phyloP scores from a whole-genome alignment of 2,797 vertebrate genomes.

The Dryobates pubescens region DNA sequence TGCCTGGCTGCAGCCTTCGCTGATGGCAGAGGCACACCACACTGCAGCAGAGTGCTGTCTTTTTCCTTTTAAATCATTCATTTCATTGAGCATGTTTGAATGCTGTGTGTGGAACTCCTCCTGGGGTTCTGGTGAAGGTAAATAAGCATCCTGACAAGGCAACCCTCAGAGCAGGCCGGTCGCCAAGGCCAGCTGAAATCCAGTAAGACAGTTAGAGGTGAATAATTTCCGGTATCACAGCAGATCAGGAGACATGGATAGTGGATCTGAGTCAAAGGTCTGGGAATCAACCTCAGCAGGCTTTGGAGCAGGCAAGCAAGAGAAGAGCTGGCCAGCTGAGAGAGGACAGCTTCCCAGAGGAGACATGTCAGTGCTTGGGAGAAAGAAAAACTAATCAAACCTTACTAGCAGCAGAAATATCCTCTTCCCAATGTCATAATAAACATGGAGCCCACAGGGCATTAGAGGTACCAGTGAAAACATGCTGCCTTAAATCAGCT shows the following conservation, averaged over 20 bases:
- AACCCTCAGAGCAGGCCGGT: background rate
- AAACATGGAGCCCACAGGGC: background rate
- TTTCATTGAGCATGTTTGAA: constrained; percentile 21
- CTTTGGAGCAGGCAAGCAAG: background rate
- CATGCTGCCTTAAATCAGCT: background rate
- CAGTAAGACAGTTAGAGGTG: background rate
- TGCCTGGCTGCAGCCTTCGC: constrained; percentile 24
- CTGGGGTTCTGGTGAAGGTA: constrained; percentile 39
- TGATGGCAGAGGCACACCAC: constrained; percentile 1
- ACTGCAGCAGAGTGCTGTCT: constrained; percentile 45
- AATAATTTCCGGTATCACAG: constrained; percentile 16
- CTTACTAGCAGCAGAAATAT: background rate
- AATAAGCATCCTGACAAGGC: constrained; percentile 49
- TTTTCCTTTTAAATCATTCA: constrained; percentile 49
- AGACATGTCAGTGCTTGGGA: background rate
- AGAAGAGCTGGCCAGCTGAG: background rate
- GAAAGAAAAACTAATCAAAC: background rate
- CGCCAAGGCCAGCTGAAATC: constrained; percentile 36
- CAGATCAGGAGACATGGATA: background rate
- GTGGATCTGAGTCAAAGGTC: background rate
- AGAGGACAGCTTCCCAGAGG: background rate
- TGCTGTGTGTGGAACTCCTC: background rate
- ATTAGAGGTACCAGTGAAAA: background rate
- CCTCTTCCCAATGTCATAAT: background rate
- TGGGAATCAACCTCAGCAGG: background rate